A percentile compares a stretch with the other conserved stretches of the same genome.
These are phyloP conservation scores for Lophotis ruficrista DNA, from an alignment of 2,113 vertebrate genomes.

Conservation along the genomic window DNA sequence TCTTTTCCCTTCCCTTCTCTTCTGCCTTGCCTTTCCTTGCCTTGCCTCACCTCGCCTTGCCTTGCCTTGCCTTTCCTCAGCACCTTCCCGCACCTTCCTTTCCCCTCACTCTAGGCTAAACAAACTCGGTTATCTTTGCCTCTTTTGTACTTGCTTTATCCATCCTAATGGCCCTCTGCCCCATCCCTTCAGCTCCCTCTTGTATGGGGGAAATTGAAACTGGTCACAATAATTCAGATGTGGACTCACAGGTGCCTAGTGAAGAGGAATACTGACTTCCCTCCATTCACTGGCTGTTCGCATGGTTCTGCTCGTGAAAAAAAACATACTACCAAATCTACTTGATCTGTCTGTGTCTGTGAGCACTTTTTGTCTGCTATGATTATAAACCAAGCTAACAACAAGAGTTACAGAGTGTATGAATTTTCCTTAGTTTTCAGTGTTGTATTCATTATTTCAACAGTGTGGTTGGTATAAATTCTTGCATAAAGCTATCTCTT, in stretches of 20 bases:
- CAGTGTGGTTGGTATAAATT: background rate
- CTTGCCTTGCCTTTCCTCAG: fast-evolving
- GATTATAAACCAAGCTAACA: background rate
- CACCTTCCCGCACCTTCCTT: no score
- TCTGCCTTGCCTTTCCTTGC: no score
- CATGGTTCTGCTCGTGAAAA: background rate
- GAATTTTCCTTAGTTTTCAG: background rate
- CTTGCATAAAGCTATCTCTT: background rate
- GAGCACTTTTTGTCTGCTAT: background rate
- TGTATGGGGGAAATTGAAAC: background rate
- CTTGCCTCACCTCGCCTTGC: no score
- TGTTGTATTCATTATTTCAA: background rate
- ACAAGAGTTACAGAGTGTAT: background rate
- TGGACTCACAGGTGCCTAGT: background rate
- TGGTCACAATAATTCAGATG: background rate
- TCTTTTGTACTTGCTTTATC: background rate
- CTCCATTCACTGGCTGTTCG: background rate
- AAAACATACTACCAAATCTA: background rate
- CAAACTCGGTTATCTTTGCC: background rate
- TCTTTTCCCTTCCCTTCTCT: fast-evolving
- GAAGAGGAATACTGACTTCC: background rate
- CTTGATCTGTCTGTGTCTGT: background rate
- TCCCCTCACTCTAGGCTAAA: background rate
- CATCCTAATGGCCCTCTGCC: background rate
- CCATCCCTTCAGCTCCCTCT: background rate